Percentiles rank a stretch among this genome's conserved stretches.
Evolutionary conservation across 2,797 vertebrate genomes (phyloP).

Genomic region (Cyclopterus lumpus): DNA sequence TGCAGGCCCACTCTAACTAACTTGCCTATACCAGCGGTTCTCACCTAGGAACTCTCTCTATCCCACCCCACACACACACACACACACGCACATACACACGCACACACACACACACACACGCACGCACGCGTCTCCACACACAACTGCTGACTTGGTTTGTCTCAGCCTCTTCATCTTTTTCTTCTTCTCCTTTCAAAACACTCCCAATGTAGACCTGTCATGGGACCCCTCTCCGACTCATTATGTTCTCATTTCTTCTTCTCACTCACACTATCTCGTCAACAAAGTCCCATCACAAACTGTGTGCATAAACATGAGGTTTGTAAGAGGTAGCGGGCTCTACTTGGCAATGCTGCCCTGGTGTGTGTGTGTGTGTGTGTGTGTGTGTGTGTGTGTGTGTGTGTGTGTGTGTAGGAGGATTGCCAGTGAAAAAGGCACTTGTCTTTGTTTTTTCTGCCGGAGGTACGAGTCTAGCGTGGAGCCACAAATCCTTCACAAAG

Average conservation of each 20-base stretch:
- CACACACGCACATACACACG: slow-evolving; percentile 19
- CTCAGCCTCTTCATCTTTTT: slow-evolving; percentile 37
- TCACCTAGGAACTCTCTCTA: neutral
- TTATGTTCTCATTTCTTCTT: slow-evolving; percentile 10
- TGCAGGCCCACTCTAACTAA: neutral
- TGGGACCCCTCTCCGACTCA: slow-evolving; percentile 11
- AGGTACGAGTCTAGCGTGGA: slow-evolving; percentile 29
- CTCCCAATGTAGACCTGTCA: slow-evolving; percentile 40
- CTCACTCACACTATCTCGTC: slow-evolving; percentile 23
- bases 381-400: slow-evolving; percentile 3
- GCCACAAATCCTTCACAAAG: slow-evolving; percentile 22
- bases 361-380: slow-evolving; percentile 15
- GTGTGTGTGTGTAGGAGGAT: slow-evolving; percentile 29
- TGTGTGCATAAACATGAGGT: slow-evolving; percentile 38
- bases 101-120: slow-evolving; percentile 7
- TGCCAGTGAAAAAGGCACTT: slow-evolving; percentile 41
- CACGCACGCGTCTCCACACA: slow-evolving; percentile 28
- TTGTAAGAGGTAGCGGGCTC: slow-evolving; percentile 26
- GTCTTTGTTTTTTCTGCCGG: slow-evolving; percentile 53
- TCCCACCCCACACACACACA: neutral
- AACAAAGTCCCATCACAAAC: slow-evolving; percentile 14
- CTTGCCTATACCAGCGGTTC: slow-evolving; percentile 14
- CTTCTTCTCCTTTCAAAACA: slow-evolving; percentile 39
- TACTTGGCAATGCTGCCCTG: slow-evolving; percentile 19
- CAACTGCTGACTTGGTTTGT: slow-evolving; percentile 59